Base-by-base conservation (phyloP, 2,888 invertebrate species). In the Campoletis raptor region DNA sequence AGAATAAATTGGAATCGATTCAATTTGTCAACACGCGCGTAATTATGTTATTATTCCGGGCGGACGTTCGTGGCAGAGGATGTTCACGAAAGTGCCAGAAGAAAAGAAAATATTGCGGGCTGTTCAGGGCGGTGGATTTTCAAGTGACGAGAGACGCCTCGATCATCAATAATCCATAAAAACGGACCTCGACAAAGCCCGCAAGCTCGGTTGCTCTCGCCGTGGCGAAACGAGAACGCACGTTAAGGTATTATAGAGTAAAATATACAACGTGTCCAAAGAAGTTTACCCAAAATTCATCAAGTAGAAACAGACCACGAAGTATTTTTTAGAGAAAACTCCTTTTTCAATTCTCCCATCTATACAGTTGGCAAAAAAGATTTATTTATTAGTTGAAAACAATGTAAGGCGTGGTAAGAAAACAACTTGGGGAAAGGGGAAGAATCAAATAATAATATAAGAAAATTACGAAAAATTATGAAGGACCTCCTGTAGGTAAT, bases 1-100 rank as follows among this genome's bases (percentile, higher is more conserved):
- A 93, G 94, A 94, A 94, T 94, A 94, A 90, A 93, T 92, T 92
- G 91, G 91, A 90, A 93, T 92, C 92, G 92, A 94, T 94, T 94
- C 93, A 93, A 94, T 94, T 94, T 94, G 94, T 93, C 94, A 92
- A 93, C 92, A 91, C 88, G 91, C 89, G 89, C 91, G 92, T 94
- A 94, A 94, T 94, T 94, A 93, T 91, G 91, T 92, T 94, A 93
- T 94, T 93, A 93, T 93, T 88, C 92, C 89, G 87, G 83, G 88
- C 85, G 86, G 87, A 86, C 83, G 81, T 87, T 87, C 73, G 87
- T 21, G 6, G 61, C 61, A 30, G 61, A 73, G 70, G 72, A 82
- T 69, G 74, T 74, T 70, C 24, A 72, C 61, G 70, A 79, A 77
- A 52, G 42, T 42, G 36, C 66, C 72, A 81, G 64, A 54, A 42